Conservation (phyloP, 2,797 vertebrate genomes). For the Sebastes nivosus region DNA sequence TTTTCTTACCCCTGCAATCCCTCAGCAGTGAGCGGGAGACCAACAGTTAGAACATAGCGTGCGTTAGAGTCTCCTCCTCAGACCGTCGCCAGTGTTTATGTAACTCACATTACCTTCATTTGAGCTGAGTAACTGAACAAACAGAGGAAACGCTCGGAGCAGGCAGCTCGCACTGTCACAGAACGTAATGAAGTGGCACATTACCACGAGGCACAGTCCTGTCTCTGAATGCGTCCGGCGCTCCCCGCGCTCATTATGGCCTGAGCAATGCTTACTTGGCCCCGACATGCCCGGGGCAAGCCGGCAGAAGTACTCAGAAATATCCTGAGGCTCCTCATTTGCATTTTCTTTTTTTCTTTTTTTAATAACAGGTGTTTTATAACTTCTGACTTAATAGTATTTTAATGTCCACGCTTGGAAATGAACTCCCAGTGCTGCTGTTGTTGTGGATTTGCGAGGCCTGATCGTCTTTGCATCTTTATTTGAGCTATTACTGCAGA, state of each 20-base stretch:
- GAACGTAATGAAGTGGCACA: constrained; percentile 75
- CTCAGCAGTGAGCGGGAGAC: constrained; percentile 14
- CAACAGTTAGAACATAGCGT: constrained; percentile 20
- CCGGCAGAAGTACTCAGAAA: constrained; percentile 41
- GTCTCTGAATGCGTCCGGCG: constrained; percentile 45
- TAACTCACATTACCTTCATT: constrained; percentile 59
- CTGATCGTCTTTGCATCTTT: background rate
- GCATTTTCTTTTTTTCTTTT: constrained; percentile 15
- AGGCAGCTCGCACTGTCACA: constrained; percentile 57
- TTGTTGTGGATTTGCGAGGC: background rate
- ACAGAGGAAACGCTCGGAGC: constrained; percentile 64
- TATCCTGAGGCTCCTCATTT: constrained; percentile 35
- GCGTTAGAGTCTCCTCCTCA: constrained; percentile 38
- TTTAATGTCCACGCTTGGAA: constrained; percentile 44
- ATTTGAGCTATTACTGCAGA: constrained; percentile 4
- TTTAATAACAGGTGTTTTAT: constrained; percentile 49
- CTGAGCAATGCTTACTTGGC: constrained; percentile 55
- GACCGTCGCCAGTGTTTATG: constrained; percentile 53
- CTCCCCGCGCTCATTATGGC: constrained; percentile 64
- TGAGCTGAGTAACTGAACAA: constrained; percentile 67
- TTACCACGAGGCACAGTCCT: constrained; percentile 62
- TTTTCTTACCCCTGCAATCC: constrained; percentile 1
- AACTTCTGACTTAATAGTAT: constrained; percentile 48
- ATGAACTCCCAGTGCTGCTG: constrained; percentile 20
- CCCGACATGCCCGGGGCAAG: constrained; percentile 19